Percentiles rank a stretch among this genome's conserved stretches.
Conservation (phyloP, 2,113 vertebrate genomes). For the Atrichornis clamosus region DNA sequence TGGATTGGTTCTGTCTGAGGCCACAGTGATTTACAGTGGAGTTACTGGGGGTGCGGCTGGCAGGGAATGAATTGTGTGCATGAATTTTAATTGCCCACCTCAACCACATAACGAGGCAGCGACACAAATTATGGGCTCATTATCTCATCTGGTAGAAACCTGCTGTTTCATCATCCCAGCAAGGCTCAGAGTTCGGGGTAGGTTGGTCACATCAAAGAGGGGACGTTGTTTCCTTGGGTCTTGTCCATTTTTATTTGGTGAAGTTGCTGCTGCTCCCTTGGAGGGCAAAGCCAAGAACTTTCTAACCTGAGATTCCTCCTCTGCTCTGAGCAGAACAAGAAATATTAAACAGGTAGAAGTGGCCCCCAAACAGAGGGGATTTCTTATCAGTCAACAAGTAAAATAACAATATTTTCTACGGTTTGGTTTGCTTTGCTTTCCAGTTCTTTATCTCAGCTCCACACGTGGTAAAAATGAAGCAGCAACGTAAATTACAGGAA, state of each 20-base stretch:
- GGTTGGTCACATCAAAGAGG: neutral
- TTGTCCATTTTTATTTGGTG: neutral
- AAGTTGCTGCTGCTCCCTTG: neutral
- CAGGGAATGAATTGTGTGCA: neutral
- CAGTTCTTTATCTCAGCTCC: neutral
- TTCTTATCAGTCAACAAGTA: neutral
- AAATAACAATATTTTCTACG: neutral
- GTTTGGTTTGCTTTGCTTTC: neutral
- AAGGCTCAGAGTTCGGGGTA: neutral
- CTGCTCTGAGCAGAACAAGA: neutral
- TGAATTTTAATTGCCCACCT: neutral
- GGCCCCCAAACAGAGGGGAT: neutral
- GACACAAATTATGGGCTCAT: neutral
- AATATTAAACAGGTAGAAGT: neutral
- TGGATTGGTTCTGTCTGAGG: constrained; percentile 15
- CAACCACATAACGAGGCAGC: neutral
- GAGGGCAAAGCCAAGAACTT: constrained; percentile 17
- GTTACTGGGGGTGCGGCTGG: neutral
- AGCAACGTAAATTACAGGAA: neutral
- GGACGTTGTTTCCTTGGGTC: neutral
- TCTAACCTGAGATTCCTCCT: neutral
- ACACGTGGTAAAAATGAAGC: neutral
- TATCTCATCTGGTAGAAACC: neutral
- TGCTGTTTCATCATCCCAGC: neutral
- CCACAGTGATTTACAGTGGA: neutral